phyloP scores from a whole-genome alignment of 2,797 vertebrate genomes.

The Anabacerthia variegaticeps region DNA sequence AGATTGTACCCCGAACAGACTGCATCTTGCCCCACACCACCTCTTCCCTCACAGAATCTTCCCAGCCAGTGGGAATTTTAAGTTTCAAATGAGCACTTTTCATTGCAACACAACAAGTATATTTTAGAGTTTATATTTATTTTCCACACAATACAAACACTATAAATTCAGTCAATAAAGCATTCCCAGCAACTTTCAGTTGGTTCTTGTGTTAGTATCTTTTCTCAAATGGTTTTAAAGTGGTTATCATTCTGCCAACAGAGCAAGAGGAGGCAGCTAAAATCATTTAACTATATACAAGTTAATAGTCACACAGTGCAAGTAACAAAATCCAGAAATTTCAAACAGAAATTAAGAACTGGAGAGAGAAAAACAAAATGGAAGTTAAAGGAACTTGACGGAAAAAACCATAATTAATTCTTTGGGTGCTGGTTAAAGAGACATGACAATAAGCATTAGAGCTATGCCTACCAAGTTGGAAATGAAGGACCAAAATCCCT shows the following conservation, averaged over 20 bases:
- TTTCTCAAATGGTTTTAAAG: not conserved
- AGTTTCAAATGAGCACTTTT: not conserved
- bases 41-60: not conserved
- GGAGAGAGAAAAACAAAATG: not conserved
- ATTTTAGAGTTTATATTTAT: not conserved
- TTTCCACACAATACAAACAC: not conserved
- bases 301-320: not conserved
- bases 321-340: not conserved
- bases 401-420: accelerated
- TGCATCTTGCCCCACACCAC: not conserved
- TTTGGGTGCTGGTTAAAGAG: not conserved
- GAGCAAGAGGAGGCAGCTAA: not conserved
- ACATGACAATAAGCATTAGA: not conserved
- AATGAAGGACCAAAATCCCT: not conserved
- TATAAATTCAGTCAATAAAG: not conserved
- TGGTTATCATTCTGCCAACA: not conserved
- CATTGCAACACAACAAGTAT: not conserved
- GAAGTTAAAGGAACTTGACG: not conserved
- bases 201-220: not conserved
- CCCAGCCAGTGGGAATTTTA: not conserved
- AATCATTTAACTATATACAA: not conserved
- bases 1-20: not conserved
- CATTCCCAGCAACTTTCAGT: not conserved
- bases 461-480: not conserved
- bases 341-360: not conserved